A percentile compares a stretch with the other conserved stretches of the same genome.
Evolutionary conservation across 2,113 vertebrate species (phyloP).

Genomic region (Mionectes macconnelli): DNA sequence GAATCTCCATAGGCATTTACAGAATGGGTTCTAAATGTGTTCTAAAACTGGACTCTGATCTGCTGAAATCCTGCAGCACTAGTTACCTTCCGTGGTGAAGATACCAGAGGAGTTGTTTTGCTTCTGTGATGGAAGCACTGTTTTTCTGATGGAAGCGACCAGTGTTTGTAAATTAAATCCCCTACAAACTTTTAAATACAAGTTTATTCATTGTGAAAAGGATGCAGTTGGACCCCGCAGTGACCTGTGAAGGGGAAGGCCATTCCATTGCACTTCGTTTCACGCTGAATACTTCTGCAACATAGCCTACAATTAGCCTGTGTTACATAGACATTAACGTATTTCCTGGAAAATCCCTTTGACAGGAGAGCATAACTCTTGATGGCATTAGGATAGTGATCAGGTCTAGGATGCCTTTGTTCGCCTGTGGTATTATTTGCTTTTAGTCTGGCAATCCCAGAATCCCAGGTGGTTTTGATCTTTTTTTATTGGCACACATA

Average conservation of each 20-base stretch:
- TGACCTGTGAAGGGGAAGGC: neutral
- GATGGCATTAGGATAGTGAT: neutral
- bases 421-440: neutral
- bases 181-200: neutral
- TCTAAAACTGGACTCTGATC: slow-evolving; percentile 43
- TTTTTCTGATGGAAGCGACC: neutral
- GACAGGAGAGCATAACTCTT: neutral
- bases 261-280: neutral
- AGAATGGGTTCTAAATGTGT: slow-evolving; percentile 21
- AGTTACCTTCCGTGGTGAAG: neutral
- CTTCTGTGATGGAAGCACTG: neutral
- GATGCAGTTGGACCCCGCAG: neutral
- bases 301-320: neutral
- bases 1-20: slow-evolving; percentile 36
- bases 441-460: neutral
- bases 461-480: neutral
- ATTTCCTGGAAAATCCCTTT: slow-evolving; percentile 4
- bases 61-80: neutral
- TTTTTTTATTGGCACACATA: neutral
- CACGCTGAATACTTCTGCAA: neutral
- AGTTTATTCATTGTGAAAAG: slow-evolving; percentile 11
- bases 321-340: neutral
- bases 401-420: neutral
- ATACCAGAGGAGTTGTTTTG: neutral
- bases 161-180: slow-evolving; percentile 28